A percentile compares a stretch with the other conserved stretches of the same genome.
Evolutionary conservation across 2,888 invertebrate species (phyloP).

Genomic region (Agapostemon virescens): DNA sequence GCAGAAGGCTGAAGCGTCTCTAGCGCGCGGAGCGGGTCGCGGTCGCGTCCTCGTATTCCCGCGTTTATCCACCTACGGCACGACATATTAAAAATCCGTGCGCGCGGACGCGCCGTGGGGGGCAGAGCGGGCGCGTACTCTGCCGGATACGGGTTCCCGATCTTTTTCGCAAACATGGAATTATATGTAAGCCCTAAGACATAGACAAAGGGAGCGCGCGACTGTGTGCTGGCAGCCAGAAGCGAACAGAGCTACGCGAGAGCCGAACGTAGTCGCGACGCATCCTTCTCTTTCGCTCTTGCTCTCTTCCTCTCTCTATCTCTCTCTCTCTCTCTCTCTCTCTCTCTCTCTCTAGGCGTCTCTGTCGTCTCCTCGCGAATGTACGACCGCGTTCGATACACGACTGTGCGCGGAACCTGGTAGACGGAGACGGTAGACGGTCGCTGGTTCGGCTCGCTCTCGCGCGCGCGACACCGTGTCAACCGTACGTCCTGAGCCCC

Average conservation of each 20-base stretch:
- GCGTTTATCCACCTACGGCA: constrained; percentile 62
- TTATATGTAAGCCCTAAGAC: constrained; percentile 85
- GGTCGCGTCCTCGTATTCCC: constrained; percentile 72
- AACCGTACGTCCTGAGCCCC: constrained; percentile 59
- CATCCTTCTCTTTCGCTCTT: too few relatives aligned
- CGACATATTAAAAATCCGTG: constrained; percentile 79
- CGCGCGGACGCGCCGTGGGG: constrained; percentile 77
- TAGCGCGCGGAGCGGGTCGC: constrained; percentile 81
- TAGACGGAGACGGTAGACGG: constrained; percentile 9
- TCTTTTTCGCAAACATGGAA: constrained; percentile 84
- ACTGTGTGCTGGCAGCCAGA: constrained; percentile 26
- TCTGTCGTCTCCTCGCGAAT: background rate
- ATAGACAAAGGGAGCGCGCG: constrained; percentile 77
- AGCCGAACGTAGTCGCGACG: background rate
- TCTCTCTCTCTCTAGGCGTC: background rate
- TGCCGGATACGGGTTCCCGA: constrained; percentile 68
- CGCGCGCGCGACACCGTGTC: constrained; percentile 35
- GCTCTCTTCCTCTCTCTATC: background rate
- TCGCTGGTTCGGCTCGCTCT: constrained; percentile 14
- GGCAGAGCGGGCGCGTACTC: constrained; percentile 74
- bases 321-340: background rate
- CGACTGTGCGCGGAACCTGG: constrained; percentile 28
- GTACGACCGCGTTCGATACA: constrained; percentile 35
- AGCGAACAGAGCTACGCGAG: constrained; percentile 16
- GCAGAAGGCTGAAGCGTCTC: constrained; percentile 47